Evolutionary conservation across 1,140 invertebrate species (phyloP), one percentile per base, ranked within the genome.

Genomic region (Bombus confusus): DNA sequence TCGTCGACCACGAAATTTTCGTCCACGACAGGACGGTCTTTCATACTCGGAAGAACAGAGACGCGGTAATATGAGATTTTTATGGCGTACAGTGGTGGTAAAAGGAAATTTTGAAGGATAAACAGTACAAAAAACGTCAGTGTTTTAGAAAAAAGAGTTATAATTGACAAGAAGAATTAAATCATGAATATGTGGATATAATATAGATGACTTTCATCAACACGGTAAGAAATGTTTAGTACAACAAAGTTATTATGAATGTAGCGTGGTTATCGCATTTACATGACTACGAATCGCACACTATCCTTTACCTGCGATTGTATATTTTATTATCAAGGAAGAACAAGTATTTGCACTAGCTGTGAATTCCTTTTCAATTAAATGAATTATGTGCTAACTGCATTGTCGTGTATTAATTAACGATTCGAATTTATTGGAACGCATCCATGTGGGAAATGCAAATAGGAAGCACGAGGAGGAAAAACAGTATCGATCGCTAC

Each of bases 1-100:
- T 80, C 66, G 72, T 83, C 66, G 47, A 8, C n/a, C 39, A 25
- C 43, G n/a, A 41, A 69, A 72, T 69, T 80, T 79, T 81, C 52
- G 75, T 39, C 25, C 28, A 39, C 28, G 25, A 22, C 18, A 78
- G 39, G n/a, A 25, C 8, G 1, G 15, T 34, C 31, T 18, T 66
- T 66, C 22, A 37, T 25, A 22, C 2, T 25, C 9, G 34, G 34
- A 10, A 10, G 31, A 34, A 13, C 13, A n/a, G 15, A n/a, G n/a
- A 1, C n/a, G 5, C n/a, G 13, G 13, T 31, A 18, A 66, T 13
- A 2, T n/a, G 15, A n/a, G 64, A 66, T 31, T 31, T 66, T 31
- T 15, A 18, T 31, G 64, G 18, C 34, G 15, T 52, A 52, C 18
- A 52, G 47, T 22, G 18, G 0, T 8, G 47, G 18, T 52, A 22